Evolutionary conservation across 2,888 invertebrate species (phyloP).

Genomic region (Lasioglossum marginatum): DNA sequence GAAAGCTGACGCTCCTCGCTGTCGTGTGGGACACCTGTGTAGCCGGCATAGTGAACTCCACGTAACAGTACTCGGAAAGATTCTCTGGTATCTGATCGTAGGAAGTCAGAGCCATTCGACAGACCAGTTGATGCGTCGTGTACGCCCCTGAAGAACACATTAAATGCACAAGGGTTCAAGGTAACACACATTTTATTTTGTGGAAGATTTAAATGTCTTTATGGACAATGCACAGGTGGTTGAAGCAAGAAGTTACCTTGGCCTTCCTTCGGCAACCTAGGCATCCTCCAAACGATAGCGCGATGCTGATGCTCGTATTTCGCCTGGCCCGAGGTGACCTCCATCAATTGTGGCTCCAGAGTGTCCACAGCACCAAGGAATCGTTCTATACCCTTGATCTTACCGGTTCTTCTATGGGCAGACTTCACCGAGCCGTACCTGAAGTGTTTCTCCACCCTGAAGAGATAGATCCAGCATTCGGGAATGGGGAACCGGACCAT

Average conservation of each 20-base stretch:
- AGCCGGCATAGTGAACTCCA: slow-evolving; percentile 99
- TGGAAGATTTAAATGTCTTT: no score
- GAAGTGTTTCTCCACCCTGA: slow-evolving; percentile 99
- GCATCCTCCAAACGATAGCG: slow-evolving; percentile 99
- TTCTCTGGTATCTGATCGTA: slow-evolving; percentile 99
- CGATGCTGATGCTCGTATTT: slow-evolving; percentile 99
- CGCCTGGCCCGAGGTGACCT: slow-evolving; percentile 98
- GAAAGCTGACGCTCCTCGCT: slow-evolving; percentile 96
- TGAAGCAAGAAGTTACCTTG: slow-evolving; percentile 89
- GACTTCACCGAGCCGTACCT: slow-evolving; percentile 85
- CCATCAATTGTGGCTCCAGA: slow-evolving; percentile 95
- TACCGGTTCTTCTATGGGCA: slow-evolving; percentile 90
- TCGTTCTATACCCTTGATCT: slow-evolving; percentile 96
- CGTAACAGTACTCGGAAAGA: slow-evolving; percentile 94
- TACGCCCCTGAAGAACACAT: slow-evolving; percentile 92
- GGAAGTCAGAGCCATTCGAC: slow-evolving; percentile 97
- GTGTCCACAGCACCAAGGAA: slow-evolving; percentile 96
- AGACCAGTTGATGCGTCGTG: slow-evolving; percentile 97
- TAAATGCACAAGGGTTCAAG: background rate
- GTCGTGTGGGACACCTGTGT: slow-evolving; percentile 98
- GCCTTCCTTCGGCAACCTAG: slow-evolving; percentile 98
- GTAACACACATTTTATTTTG: background rate
- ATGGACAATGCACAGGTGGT: no score
- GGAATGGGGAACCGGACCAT: slow-evolving; percentile 98
- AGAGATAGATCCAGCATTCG: slow-evolving; percentile 99